These are phyloP conservation scores for Dipodomys merriami DNA, from an alignment of 2,113 vertebrate genomes.

Conservation along the genomic window DNA sequence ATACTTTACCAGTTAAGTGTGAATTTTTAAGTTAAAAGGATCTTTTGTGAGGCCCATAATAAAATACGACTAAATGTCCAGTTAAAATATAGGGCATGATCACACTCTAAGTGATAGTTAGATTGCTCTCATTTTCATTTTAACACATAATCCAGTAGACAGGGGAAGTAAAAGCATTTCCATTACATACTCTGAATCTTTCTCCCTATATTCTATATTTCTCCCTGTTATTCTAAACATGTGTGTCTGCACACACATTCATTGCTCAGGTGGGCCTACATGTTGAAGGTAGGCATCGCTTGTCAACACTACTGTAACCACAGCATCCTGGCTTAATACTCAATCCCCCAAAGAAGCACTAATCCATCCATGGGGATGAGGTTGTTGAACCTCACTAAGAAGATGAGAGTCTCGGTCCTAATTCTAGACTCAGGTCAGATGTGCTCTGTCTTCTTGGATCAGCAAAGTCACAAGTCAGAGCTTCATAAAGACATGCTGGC, in stretches of 20 bases:
- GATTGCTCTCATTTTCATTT: neutral
- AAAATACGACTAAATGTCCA: neutral
- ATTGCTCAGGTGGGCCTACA: neutral
- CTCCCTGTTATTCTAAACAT: neutral
- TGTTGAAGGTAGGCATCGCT: constrained; percentile 45
- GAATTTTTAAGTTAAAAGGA: constrained; percentile 40
- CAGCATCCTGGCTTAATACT: constrained; percentile 74
- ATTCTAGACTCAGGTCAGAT: constrained; percentile 60
- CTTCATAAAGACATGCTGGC: rapidly evolving
- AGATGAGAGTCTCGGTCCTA: constrained; percentile 80
- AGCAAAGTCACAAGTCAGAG: neutral
- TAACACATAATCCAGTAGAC: neutral
- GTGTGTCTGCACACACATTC: rapidly evolving
- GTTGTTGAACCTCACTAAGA: constrained; percentile 81
- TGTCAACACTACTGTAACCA: constrained; percentile 73
- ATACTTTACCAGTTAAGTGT: constrained; percentile 13
- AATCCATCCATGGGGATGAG: constrained; percentile 61
- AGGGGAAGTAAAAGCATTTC: neutral
- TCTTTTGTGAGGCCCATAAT: neutral
- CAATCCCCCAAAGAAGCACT: constrained; percentile 81
- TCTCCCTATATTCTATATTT: neutral
- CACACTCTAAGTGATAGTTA: neutral
- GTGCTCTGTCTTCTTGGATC: constrained; percentile 30
- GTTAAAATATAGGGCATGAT: neutral
- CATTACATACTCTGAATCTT: neutral